Conservation (phyloP, 2,888 invertebrate genomes). For the Strigamia crassipes region DNA sequence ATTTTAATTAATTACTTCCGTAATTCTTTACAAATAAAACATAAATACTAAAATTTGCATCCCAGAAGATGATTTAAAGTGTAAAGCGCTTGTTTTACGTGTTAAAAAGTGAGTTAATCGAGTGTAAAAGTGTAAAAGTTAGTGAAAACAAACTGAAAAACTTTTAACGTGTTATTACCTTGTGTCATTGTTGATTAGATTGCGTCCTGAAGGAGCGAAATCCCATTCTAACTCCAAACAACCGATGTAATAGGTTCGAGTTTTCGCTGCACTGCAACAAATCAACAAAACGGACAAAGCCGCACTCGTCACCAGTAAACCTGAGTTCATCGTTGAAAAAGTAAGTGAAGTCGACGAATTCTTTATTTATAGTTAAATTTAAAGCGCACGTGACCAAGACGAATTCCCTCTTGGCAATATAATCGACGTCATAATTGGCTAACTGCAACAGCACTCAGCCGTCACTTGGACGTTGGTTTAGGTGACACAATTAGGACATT, state of each 20-base stretch:
- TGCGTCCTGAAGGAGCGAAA: slow-evolving; percentile 50
- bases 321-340: background rate
- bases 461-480: slow-evolving; percentile 2
- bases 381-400: background rate
- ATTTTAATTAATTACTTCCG: background rate
- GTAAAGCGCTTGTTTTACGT: no score
- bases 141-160: background rate
- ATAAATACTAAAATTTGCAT: no score
- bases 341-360: background rate
- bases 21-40: background rate
- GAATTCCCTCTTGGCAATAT: background rate
- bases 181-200: slow-evolving; percentile 41
- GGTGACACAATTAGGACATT: slow-evolving; percentile 8
- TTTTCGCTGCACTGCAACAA: background rate
- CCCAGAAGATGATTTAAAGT: no score
- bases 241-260: slow-evolving; percentile 50
- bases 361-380: background rate
- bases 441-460: background rate
- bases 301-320: background rate
- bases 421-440: background rate
- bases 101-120: no score
- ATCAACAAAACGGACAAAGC: background rate
- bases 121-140: no score
- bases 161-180: background rate
- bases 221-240: slow-evolving; percentile 51